Percentiles rank a stretch among this genome's conserved stretches.
Conservation (phyloP, 2,888 invertebrate species). For the Oxycera nigricornis region DNA sequence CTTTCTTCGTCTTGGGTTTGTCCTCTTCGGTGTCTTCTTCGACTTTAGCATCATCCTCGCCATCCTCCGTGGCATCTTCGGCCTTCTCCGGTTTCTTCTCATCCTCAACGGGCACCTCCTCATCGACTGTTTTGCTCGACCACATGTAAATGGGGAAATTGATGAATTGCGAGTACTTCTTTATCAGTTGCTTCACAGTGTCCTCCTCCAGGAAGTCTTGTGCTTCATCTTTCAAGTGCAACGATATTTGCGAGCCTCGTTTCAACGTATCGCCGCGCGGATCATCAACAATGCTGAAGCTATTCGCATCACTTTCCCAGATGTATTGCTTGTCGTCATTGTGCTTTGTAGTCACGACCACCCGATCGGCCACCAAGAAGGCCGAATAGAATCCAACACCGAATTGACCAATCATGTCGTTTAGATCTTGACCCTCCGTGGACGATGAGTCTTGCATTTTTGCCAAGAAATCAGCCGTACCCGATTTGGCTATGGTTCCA, state of each 20-base stretch:
- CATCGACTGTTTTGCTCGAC: constrained; percentile 78
- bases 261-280: constrained; percentile 91
- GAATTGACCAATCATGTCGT: constrained; percentile 99
- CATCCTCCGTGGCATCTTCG: constrained; percentile 66
- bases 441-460: constrained; percentile 77
- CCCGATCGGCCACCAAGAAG: constrained; percentile 95
- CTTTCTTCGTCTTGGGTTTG: constrained; percentile 83
- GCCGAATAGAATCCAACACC: constrained; percentile 99
- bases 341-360: constrained; percentile 94
- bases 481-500: constrained; percentile 98
- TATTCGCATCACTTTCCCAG: constrained; percentile 96
- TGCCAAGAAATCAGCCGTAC: constrained; percentile 93
- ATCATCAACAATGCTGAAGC: constrained; percentile 90
- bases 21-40: constrained; percentile 74
- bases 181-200: constrained; percentile 87
- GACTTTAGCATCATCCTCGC: constrained; percentile 65
- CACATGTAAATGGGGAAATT: constrained; percentile 98
- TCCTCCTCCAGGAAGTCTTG: constrained; percentile 93
- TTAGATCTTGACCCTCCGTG: constrained; percentile 74
- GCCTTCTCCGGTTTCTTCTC: constrained; percentile 62
- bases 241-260: constrained; percentile 85
- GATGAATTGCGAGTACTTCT: constrained; percentile 99
- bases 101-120: constrained; percentile 73
- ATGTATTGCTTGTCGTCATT: constrained; percentile 94
- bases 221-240: constrained; percentile 96